Percentiles rank a stretch among this genome's conserved stretches.
Conservation (phyloP, 2,888 invertebrate species). For the Vesta saturnalis region DNA sequence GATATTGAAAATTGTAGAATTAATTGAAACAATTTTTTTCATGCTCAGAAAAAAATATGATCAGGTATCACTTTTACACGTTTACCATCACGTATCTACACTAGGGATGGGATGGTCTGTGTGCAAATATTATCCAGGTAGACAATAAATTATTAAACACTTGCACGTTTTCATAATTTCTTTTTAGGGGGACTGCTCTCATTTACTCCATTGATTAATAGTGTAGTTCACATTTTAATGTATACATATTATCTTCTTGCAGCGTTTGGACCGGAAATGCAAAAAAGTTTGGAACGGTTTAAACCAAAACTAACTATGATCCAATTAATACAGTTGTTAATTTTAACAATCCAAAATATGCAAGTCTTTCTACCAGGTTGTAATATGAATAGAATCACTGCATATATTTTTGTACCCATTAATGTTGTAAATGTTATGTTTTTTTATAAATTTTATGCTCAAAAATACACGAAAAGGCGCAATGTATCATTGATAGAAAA, state of each 20-base stretch:
- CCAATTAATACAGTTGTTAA: conserved; percentile 65
- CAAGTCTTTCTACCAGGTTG: conserved; percentile 69
- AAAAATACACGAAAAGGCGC: conserved; percentile 67
- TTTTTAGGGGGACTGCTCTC: conserved; percentile 11
- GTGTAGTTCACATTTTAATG: conserved; percentile 16
- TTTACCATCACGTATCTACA: conserved; percentile 77
- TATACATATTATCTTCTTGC: conserved; percentile 15
- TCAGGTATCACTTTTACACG: conserved; percentile 76
- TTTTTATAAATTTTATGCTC: conserved; percentile 76
- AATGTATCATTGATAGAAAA: too few species aligned
- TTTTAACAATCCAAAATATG: conserved; percentile 68
- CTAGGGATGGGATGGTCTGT: conserved; percentile 69
- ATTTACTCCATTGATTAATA: background rate
- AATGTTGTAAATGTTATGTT: conserved; percentile 74
- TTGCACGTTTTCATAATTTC: too few species aligned
- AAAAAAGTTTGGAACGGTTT: background rate
- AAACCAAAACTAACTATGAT: conserved; percentile 14
- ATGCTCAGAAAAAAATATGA: conserved; percentile 76
- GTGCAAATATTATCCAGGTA: conserved; percentile 74
- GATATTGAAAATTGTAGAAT: conserved; percentile 72
- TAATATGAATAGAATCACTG: conserved; percentile 64
- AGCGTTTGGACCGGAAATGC: conserved; percentile 8
- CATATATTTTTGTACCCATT: conserved; percentile 69
- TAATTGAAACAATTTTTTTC: conserved; percentile 77
- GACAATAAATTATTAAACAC: conserved; percentile 40